Evolutionary conservation across 2,113 vertebrate species (phyloP), one percentile per base, ranked within the genome.

Genomic region (Corythoichthys intestinalis): DNA sequence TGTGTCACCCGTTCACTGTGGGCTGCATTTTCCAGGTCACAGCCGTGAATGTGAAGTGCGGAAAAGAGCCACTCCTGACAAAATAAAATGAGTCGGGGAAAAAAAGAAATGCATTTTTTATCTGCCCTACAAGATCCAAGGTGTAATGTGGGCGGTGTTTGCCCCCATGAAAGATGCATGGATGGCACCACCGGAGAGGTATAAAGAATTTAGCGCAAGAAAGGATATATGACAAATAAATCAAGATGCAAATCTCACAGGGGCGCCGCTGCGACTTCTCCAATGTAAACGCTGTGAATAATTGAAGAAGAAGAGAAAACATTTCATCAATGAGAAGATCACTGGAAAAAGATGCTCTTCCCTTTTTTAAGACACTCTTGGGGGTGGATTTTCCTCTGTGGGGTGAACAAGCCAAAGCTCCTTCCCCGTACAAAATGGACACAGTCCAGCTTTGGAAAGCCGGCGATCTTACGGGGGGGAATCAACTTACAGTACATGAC

Each of bases 211-310:
- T 90, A 92, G 83, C 85, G 85, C 89, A 83, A 91, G 92, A 90
- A 92, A 92, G 91, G 90, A 92, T 92, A 91, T 88, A 91, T 92
- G 91, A 92, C 90, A 93, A 92, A 92, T 91, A 93, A 91, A 90
- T 92, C 91, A 91, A 86, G 85, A 92, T 93, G 90, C 90, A 91
- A 92, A 92, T 92, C 89, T 91, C 86, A 91, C 86, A 65, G 80
- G 56, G 83, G 83, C 80, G 83, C 90, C 90, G 84, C 77, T 86
- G 90, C 90, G 90, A 91, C 83, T 88, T 90, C 87, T 91, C 89
- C 86, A 88, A 87, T 91, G 90, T 90, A 91, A 91, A 89, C 85
- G 74, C 68, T 15, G 73, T 92, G 79, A 91, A 93, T 92, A 86
- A 92, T 92, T 89, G 80, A 93, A 81, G 59, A 75, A 86, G 82